Base-by-base conservation (phyloP, 2,888 invertebrate genomes). In the Drosophila borborema region DNA sequence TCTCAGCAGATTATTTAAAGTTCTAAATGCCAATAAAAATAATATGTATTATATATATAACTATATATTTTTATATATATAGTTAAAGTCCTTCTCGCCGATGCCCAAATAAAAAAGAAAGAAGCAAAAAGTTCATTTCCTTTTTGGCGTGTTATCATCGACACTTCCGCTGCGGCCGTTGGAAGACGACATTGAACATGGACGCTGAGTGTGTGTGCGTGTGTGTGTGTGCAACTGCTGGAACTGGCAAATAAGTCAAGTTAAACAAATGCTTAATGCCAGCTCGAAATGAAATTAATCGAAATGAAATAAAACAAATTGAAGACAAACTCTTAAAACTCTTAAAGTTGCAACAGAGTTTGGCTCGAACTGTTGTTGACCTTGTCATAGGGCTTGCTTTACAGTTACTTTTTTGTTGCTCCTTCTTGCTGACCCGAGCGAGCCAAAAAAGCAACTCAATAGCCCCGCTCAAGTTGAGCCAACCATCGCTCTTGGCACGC, bases 121-220 rank as follows among this genome's bases (percentile, higher is more conserved):
- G 7, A 46, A 1, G 14, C 0, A n/a, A 87, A 89, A 82, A 78
- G 80, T 90, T 90, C 90, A 89, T 91, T 91, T 91, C 91, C 90
- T 84, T 75, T 88, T 81, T 76, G 84, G 82, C 83, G 81, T 78
- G 83, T 82, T 84, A 84, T 84, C 91, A 91, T 89, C 89, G 84
- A 77, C 90, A 83, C 81, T 87, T 91, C 91, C 77, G 65, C 64
- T 69, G 66, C 31, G 49, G 54, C 68, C 63, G 60, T 45, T 58
- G 63, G 41, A 62, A 66, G 45, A 70, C 66, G 81, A 76, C 84
- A 76, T 73, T 86, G 72, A 80, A 64, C 63, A 64, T 62, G 45
- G 46, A 23, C 60, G 34, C 43, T 49, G n/a, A 49, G 23, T 23
- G 18, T 41, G 55, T 20, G 23, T 59, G 36, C 45, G 43, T 60